Base-by-base conservation (phyloP, 92 coral and sea anemone species). In the Porites lobata region DNA sequence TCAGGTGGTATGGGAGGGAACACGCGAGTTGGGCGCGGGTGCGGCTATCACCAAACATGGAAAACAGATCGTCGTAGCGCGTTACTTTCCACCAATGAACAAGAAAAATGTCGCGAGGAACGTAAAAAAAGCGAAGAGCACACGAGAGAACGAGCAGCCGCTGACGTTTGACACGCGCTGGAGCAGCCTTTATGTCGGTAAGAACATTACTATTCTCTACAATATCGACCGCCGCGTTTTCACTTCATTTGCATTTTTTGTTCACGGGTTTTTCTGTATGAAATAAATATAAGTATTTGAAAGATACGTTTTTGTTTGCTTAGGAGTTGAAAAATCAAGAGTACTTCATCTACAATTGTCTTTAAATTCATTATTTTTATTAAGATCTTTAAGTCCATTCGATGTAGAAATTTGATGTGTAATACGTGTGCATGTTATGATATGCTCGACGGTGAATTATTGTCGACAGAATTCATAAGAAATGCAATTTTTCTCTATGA, bases 1-100 rank as follows among this genome's bases (percentile, higher is more conserved):
- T 77, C 99, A 98, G 89, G 94, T 98, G 29, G 75, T 98, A 15
- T 98, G 99, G 99, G 95, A 95, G 75, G 98, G 89, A 26, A 90
- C 95, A 21, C 96, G 98, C 65, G 98, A 95, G 77, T 32, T 98
- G 7, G 99, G 99, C 67, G 98, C 95, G 69, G 99, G 98, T 18
- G 92, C 93, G 65, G 96, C 98, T 22, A 65, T 85, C 21, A 95
- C 96, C 24, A 84, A 90, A 69, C 90, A 92, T 76, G 99, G 99
- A 22, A 98, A 96, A 52, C 96, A 98, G 71, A 90, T 98, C 24
- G 91, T 98, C 11, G 99, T 98, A 4, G 99, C 98, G 5, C 94
- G 98, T 62, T 98, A 98, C 67, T 90, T 88, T 75, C 99, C 99
- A 12, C 90, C 99, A 5, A 90, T 87, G 29, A 89, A 90, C 77